Conservation (phyloP, 2,113 vertebrate genomes). For the Hymenochirus boettgeri region DNA sequence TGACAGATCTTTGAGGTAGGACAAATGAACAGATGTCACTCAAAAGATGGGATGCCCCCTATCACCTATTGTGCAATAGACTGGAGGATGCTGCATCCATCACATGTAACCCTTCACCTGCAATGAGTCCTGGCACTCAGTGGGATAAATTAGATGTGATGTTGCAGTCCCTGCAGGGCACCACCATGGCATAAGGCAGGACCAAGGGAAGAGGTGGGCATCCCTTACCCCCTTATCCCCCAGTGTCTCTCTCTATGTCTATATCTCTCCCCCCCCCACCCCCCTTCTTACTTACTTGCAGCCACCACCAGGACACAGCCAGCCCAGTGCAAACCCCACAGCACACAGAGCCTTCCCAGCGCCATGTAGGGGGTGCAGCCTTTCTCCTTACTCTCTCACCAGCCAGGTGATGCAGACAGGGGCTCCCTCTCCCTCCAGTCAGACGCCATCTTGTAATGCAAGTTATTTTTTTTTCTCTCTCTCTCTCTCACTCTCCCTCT, state of each 20-base stretch:
- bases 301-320: slow-evolving; percentile 35
- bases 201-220: background rate
- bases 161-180: background rate
- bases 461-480: slow-evolving; percentile 8
- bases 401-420: slow-evolving; percentile 32
- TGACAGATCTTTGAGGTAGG: too few relatives aligned
- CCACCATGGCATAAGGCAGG: background rate
- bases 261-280: background rate
- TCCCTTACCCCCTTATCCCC: background rate
- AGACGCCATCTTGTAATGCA: slow-evolving; percentile 40
- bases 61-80: too few relatives aligned
- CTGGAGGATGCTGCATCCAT: slow-evolving; percentile 24
- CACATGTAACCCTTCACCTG: background rate
- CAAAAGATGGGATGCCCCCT: too few relatives aligned
- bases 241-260: background rate
- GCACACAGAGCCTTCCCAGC: slow-evolving; percentile 29
- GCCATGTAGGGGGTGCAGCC: slow-evolving; percentile 28
- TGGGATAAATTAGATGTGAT: too few relatives aligned
- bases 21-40: too few relatives aligned
- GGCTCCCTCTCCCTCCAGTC: slow-evolving; percentile 40
- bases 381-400: slow-evolving; percentile 31
- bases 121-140: background rate
- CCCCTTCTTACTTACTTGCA: slow-evolving; percentile 32
- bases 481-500: slow-evolving; percentile 4
- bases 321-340: slow-evolving; percentile 38